Conservation (phyloP, 2,888 invertebrate species). For the Amphipyra berbera region DNA sequence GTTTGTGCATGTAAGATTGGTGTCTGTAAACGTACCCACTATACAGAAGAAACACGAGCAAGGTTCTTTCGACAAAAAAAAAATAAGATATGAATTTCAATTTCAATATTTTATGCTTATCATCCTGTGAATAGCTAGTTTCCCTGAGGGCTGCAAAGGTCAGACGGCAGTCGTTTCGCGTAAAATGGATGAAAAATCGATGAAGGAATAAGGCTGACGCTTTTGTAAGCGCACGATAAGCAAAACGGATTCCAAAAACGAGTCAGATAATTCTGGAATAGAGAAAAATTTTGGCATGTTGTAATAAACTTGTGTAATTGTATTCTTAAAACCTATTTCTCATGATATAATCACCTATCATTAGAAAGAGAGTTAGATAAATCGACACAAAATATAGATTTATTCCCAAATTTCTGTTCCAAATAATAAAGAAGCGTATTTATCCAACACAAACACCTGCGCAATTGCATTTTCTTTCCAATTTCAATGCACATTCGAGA, state of each 20-base stretch:
- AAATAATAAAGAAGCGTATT: background rate
- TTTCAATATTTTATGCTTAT: background rate
- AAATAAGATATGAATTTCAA: no score
- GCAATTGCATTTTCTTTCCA: background rate
- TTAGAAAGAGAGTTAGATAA: no score
- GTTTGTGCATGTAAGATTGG: no score
- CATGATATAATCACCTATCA: no score
- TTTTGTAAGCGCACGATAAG: background rate
- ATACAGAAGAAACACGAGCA: no score
- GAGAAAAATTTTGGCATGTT: no score
- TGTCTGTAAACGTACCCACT: no score
- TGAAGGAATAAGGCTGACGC: background rate
- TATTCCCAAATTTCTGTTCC: no score
- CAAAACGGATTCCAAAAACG: background rate
- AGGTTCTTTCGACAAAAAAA: no score
- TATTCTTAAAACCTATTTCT: no score
- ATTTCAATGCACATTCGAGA: constrained; percentile 11
- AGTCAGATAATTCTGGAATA: background rate
- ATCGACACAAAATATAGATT: no score
- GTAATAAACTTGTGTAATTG: no score
- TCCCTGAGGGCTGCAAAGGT: background rate
- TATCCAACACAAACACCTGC: constrained; percentile 6
- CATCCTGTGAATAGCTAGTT: background rate
- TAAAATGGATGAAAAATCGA: constrained; percentile 6
- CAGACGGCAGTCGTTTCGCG: background rate